Evolutionary conservation across 2,888 invertebrate species (phyloP), one percentile per base, ranked within the genome.

Genomic region (Hyppa rectilinea): DNA sequence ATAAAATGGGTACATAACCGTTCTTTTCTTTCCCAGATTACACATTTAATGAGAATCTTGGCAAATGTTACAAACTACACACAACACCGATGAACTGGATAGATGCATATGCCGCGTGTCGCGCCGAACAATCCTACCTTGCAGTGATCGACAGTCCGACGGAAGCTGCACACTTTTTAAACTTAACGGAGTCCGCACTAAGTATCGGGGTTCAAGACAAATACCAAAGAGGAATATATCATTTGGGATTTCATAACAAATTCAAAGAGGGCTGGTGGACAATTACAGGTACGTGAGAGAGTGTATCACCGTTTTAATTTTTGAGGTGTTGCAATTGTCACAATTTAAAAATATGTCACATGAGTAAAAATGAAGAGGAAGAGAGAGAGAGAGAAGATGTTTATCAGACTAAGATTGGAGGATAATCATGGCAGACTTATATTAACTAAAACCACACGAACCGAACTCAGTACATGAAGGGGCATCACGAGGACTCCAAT

Each of bases 71-170:
- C 36, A 56, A 38, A 17, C 17, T 56, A 2, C 94, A 94, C 69
- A 67, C 88, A 23, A 83, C 75, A 1, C 91, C 93, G 0, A 73
- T 81, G 75, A 91, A 83, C 40, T 95, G 94, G 94, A 83, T 81
- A 0, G 92, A 92, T 0, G 92, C 94, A 0, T 87, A 89, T 38
- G 80, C 81, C 2, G 75, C 86, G 2, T 95, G 95, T 75, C 45
- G 45, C n/a, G 9, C 45, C 83, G 67, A 68, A 53, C 12, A 53
- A 29, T 36, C 52, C 0, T 88, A 90, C 62, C 69, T 94, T 34
- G 91, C 92, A 4, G 86, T 94, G 20, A 88, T 92, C 61, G 12
- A 38, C 36, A n/a, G 14, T 10, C 65, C 34, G 29, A 29, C 10
- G n/a, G 82, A 82, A 34, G 67, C 70, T 1, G 52, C 82, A 4